Evolutionary conservation across 1,140 invertebrate genomes (phyloP).

Genomic region (Linepithema humile): DNA sequence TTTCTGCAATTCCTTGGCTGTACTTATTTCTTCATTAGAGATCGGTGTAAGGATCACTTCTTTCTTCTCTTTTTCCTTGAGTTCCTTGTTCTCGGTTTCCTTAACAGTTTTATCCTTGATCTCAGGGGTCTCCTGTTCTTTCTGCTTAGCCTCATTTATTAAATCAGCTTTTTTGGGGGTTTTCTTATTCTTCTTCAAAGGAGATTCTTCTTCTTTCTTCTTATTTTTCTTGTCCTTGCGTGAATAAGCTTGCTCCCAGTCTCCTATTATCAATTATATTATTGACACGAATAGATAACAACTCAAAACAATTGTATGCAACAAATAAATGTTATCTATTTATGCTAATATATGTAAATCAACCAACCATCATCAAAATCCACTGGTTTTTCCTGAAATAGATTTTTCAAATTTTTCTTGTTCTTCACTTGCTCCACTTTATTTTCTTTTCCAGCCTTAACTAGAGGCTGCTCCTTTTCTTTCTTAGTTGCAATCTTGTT

Average conservation of each 20-base stretch:
- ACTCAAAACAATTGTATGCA: neutral
- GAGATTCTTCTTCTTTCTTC: constrained; percentile 85
- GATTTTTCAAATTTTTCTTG: constrained; percentile 85
- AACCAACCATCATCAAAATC: constrained; percentile 89
- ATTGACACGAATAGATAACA: neutral
- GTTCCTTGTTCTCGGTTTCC: constrained; percentile 84
- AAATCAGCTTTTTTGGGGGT: constrained; percentile 78
- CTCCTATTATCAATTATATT: constrained; percentile 78
- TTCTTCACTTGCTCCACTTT: constrained; percentile 84
- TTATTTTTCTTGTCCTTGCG: constrained; percentile 88
- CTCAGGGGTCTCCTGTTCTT: constrained; percentile 82
- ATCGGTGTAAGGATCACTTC: constrained; percentile 80
- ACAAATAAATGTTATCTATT: neutral
- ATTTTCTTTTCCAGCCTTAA: constrained; percentile 83
- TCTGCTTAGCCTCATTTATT: constrained; percentile 78
- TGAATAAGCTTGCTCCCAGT: constrained; percentile 90
- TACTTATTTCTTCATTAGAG: constrained; percentile 67
- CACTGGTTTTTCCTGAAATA: constrained; percentile 87
- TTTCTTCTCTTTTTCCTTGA: constrained; percentile 83
- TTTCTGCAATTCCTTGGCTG: constrained; percentile 80
- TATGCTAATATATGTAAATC: neutral
- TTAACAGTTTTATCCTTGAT: constrained; percentile 84
- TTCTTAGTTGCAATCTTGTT: constrained; percentile 79
- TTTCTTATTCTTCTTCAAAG: constrained; percentile 84
- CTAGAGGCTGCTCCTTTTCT: constrained; percentile 80